Base-by-base conservation (phyloP, 2,888 invertebrate genomes). In the Drosophila subquinaria region DNA sequence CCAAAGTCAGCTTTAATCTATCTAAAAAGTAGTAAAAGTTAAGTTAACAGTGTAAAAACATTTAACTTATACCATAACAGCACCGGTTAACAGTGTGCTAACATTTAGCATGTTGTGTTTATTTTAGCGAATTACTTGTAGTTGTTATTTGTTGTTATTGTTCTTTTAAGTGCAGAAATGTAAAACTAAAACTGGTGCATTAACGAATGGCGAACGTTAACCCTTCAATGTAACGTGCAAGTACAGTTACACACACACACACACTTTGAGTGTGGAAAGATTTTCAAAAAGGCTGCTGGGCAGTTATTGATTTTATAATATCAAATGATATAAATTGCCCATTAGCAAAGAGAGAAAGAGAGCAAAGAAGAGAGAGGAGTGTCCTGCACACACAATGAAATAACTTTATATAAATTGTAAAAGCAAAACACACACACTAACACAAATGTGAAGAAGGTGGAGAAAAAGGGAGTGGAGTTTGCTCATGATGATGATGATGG, bases 371-470 rank as follows among this genome's bases (percentile, higher is more conserved):
- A 55, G 43, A 62, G 55, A 38, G 56, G 48, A 70, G 50, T 43
- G 36, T 40, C 57, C 47, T 42, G 43, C 52, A 60, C 69, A 75
- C 69, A 81, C 79, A 73, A 81, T 84, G 70, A 84, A 84, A 89
- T 89, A 79, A 79, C 88, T 88, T 88, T 82, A 84, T 87, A 82
- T 87, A 84, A 79, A 83, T 81, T 82, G 88, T 85, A 79, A 88
- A 88, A 66, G 77, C 72, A 81, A 88, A 72, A 72, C 52, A 53
- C 56, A 57, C 36, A 57, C 36, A 55, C 62, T 40, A 30, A 51
- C 20, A 56, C 13, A 50, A 38, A 51, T 57, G 55, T 30, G 36
- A 40, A 33, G 36, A 23, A 33, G 20, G 53, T 51, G 50, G 27
- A 38, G 45, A 56, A 68, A 75, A 63, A 60, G 72, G 74, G 73